Evolutionary conservation across 92 coral and sea anemone species (phyloP).

Genomic region (Zoanthus sansibaricus): DNA sequence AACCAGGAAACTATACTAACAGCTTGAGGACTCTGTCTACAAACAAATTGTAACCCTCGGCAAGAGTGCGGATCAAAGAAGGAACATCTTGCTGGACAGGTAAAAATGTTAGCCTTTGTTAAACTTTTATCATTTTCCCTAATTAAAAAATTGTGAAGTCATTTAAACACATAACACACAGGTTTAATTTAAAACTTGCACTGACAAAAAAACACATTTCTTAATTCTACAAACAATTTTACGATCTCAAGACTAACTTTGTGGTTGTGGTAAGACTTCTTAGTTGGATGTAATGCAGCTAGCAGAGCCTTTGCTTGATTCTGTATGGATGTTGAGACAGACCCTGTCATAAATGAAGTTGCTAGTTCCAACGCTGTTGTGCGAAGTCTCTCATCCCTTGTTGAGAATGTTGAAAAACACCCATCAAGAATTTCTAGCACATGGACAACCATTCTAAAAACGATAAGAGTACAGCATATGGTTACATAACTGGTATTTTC

Average conservation of each 20-base stretch:
- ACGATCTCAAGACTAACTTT: slow-evolving; percentile 70
- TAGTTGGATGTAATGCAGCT: slow-evolving; percentile 93
- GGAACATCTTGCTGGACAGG: too few relatives aligned
- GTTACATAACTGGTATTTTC: too few relatives aligned
- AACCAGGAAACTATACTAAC: too few relatives aligned
- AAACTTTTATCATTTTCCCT: too few relatives aligned
- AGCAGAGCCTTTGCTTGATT: slow-evolving; percentile 92
- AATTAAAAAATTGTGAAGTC: too few relatives aligned
- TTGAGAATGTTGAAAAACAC: slow-evolving; percentile 82
- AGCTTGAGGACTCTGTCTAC: too few relatives aligned
- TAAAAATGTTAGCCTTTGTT: too few relatives aligned
- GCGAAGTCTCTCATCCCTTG: slow-evolving; percentile 70
- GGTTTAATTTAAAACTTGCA: too few relatives aligned
- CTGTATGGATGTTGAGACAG: slow-evolving; percentile 86
- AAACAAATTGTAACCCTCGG: too few relatives aligned
- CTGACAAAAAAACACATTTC: too few relatives aligned
- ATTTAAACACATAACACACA: too few relatives aligned
- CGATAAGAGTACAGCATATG: not conserved
- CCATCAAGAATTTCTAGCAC: slow-evolving; percentile 92
- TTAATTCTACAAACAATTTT: not conserved
- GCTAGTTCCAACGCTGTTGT: slow-evolving; percentile 85
- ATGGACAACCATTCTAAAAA: slow-evolving; percentile 85
- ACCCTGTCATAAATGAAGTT: slow-evolving; percentile 87
- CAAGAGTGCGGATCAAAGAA: too few relatives aligned
- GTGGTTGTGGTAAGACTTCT: slow-evolving; percentile 87